phyloP scores from a whole-genome alignment of 30 jellyfish, hydroid and myxozoan genomes.

The Aurelia aurita region DNA sequence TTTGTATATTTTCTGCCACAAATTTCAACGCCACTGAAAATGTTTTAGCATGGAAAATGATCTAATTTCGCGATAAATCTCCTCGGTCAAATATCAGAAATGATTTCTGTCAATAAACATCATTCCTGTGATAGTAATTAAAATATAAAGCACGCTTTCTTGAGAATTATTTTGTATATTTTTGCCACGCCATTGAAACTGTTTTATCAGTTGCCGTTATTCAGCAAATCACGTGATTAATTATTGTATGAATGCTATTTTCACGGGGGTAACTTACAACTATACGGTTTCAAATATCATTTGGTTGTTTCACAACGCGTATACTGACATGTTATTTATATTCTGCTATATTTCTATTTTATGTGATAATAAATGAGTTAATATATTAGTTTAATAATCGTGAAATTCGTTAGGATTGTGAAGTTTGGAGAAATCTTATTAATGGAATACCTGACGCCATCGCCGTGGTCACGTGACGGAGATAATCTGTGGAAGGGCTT shows the following conservation, averaged over 20 bases:
- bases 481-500: constrained; percentile 61
- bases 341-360: background rate
- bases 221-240: constrained; percentile 62
- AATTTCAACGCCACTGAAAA: no score
- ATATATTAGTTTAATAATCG: no score
- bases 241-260: constrained; percentile 32
- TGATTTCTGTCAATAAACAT: no score
- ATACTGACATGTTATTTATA: constrained; percentile 29
- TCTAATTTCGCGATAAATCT: no score
- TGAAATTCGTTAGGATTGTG: no score
- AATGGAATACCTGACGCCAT: constrained; percentile 60
- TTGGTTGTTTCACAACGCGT: constrained; percentile 35
- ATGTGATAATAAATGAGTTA: no score
- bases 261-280: constrained; percentile 46
- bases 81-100: no score
- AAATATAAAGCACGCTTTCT: background rate
- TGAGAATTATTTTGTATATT: background rate
- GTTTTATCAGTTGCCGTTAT: constrained; percentile 54
- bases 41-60: no score
- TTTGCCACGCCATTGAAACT: constrained; percentile 30
- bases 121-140: background rate
- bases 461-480: constrained; percentile 71
- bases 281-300: constrained; percentile 53
- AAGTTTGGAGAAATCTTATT: background rate
- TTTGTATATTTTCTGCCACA: no score